phyloP scores from a whole-genome alignment of 2,113 vertebrate species.

The Atractosteus spatula region DNA sequence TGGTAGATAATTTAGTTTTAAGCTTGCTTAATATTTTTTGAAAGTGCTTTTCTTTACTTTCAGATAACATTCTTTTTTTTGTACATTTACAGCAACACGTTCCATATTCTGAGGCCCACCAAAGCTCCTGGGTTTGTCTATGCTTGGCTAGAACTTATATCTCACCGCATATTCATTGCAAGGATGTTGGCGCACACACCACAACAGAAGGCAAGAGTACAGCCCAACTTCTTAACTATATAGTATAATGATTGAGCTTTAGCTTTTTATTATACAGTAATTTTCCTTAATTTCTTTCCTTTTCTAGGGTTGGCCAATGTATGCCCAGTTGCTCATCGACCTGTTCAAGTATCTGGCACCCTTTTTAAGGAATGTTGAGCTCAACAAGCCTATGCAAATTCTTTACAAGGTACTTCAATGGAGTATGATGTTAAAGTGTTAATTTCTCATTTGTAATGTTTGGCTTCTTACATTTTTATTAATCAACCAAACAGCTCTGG shows the following conservation, averaged over 20 bases:
- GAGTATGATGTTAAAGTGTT: no score
- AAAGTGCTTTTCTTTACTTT: background rate
- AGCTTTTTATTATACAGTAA: conserved; percentile 25
- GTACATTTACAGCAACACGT: conserved; percentile 85
- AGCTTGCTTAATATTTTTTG: background rate
- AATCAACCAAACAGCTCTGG: background rate
- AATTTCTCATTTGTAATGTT: no score
- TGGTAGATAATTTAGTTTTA: background rate
- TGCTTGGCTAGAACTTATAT: conserved; percentile 98
- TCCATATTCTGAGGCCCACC: conserved; percentile 97
- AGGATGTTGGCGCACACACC: conserved; percentile 98
- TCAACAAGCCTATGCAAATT: conserved; percentile 99
- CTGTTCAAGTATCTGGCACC: conserved; percentile 97
- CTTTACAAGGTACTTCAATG: conserved; percentile 88
- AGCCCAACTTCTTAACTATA: background rate
- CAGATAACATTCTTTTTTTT: background rate
- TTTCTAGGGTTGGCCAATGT: conserved; percentile 97
- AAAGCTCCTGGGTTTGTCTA: conserved; percentile 98
- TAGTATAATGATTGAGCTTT: background rate
- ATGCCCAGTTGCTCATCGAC: conserved; percentile 94
- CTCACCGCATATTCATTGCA: conserved; percentile 98
- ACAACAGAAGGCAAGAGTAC: conserved; percentile 86
- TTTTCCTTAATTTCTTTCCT: background rate
- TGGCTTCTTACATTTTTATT: no score
- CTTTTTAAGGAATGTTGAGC: conserved; percentile 97